These are phyloP conservation scores for Boloria euphrosyne DNA, from an alignment of 2,888 invertebrate genomes.

Conservation along the genomic window DNA sequence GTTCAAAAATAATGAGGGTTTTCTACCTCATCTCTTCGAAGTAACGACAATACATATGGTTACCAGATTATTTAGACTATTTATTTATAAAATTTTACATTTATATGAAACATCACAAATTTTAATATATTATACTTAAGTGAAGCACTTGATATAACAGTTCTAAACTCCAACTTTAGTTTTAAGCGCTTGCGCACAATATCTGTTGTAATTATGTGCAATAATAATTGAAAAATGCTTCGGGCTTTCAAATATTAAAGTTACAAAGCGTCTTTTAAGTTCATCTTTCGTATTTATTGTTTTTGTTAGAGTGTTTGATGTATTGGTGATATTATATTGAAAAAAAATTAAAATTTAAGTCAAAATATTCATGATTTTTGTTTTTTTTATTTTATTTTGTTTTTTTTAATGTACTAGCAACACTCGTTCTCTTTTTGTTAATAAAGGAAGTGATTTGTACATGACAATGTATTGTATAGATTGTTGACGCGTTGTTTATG, in stretches of 20 bases:
- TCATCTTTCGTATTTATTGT: slow-evolving; percentile 34
- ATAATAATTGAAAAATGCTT: slow-evolving; percentile 34
- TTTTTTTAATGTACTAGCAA: slow-evolving; percentile 24
- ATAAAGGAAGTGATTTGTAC: slow-evolving; percentile 40
- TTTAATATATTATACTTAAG: not conserved
- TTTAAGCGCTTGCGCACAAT: slow-evolving; percentile 44
- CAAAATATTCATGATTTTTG: not conserved
- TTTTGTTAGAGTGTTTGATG: slow-evolving; percentile 43
- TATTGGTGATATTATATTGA: slow-evolving; percentile 18
- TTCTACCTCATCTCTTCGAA: slow-evolving; percentile 31
- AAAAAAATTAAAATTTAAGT: not conserved
- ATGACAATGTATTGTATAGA: slow-evolving; percentile 61
- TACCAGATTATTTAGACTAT: slow-evolving; percentile 17
- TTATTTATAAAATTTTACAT: slow-evolving; percentile 22
- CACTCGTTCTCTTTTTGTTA: slow-evolving; percentile 23
- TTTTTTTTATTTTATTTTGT: not conserved
- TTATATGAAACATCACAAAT: slow-evolving; percentile 19
- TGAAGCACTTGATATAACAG: not conserved
- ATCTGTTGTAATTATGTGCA: slow-evolving; percentile 42
- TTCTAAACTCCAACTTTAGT: slow-evolving; percentile 18
- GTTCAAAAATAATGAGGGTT: slow-evolving; percentile 28
- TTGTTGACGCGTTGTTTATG: slow-evolving; percentile 64
- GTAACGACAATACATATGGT: slow-evolving; percentile 36
- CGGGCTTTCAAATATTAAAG: slow-evolving; percentile 2
- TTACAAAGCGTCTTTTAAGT: slow-evolving; percentile 36